These are phyloP conservation scores for Sceloporus undulatus DNA, from an alignment of 2,113 vertebrate species.

Conservation along the genomic window DNA sequence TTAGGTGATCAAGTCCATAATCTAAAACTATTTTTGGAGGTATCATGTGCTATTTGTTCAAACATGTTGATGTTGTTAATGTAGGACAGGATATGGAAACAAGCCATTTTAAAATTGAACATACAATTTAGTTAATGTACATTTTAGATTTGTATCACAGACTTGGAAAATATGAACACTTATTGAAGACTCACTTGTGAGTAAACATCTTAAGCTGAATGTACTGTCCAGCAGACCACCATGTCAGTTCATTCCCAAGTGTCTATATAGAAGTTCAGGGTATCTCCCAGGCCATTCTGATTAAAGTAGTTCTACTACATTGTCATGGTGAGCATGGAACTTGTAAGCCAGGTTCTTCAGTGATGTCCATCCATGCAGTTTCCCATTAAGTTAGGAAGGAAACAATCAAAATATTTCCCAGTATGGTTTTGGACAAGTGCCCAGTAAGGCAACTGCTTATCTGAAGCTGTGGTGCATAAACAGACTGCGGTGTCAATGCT, in stretches of 20 bases:
- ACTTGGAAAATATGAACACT: background rate
- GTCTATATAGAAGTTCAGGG: background rate
- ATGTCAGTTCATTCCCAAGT: background rate
- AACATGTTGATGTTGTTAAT: background rate
- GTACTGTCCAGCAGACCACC: background rate
- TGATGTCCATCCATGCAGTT: constrained; percentile 4
- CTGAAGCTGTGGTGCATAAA: constrained; percentile 49
- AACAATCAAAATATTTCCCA: constrained; percentile 10
- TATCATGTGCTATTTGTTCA: background rate
- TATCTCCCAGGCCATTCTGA: background rate
- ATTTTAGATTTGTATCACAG: constrained; percentile 1
- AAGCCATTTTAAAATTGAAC: background rate
- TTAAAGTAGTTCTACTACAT: background rate
- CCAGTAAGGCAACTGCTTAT: constrained; percentile 1
- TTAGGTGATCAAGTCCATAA: too few relatives aligned
- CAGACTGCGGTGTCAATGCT: constrained; percentile 36
- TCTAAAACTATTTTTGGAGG: background rate
- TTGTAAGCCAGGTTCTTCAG: constrained; percentile 12
- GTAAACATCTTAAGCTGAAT: background rate
- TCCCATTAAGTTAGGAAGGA: constrained; percentile 5
- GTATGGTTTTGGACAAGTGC: constrained; percentile 37
- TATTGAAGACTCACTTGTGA: background rate
- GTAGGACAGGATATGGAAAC: background rate
- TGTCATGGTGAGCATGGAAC: background rate
- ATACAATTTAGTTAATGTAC: background rate